Evolutionary conservation across 64 coral and sea anemone genomes (phyloP).

Genomic region (Porites australiensis): DNA sequence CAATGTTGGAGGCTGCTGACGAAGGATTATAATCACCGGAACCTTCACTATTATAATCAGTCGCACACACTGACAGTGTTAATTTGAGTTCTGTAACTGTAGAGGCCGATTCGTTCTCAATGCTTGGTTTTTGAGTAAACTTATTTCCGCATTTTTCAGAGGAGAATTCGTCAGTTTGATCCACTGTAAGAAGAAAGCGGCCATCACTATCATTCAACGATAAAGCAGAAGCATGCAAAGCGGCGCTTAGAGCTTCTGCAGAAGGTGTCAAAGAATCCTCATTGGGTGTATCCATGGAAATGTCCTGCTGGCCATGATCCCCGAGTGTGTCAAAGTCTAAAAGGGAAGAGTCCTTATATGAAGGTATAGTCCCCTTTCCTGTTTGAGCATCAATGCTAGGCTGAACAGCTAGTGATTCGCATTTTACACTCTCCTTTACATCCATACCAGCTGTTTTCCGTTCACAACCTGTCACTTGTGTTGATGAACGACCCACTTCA

Average conservation of each 20-base stretch:
- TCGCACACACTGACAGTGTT: neutral
- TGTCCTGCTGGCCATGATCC: neutral
- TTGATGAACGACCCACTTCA: neutral
- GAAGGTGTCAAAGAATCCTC: neutral
- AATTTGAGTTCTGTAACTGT: neutral
- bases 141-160: neutral
- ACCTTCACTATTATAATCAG: neutral
- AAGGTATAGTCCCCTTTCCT: neutral
- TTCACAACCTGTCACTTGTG: no score
- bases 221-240: conserved; percentile 4
- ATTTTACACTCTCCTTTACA: no score
- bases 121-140: neutral
- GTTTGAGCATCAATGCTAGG: neutral
- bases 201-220: neutral
- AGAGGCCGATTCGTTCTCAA: neutral
- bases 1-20: neutral
- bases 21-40: neutral
- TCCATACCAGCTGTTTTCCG: neutral
- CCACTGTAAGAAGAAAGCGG: neutral
- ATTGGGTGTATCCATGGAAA: neutral
- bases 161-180: neutral
- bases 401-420: neutral
- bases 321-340: neutral
- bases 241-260: conserved; percentile 1
- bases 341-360: neutral